phyloP scores from a whole-genome alignment of 2,888 invertebrate genomes.

The Tipula vernalis region DNA sequence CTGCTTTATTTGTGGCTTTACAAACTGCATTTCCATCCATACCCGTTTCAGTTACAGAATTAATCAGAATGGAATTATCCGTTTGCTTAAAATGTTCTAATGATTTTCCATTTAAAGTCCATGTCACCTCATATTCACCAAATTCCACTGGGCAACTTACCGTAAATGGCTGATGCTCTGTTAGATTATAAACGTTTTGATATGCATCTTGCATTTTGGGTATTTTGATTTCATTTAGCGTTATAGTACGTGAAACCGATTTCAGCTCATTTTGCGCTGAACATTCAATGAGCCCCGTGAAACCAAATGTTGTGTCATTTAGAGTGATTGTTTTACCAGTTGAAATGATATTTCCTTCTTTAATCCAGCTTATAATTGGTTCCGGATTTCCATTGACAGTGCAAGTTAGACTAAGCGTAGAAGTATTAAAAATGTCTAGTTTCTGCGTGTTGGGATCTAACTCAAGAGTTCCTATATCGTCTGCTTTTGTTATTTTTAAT shows the following conservation, averaged over 20 bases:
- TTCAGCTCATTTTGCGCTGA: background rate
- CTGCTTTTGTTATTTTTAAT: background rate
- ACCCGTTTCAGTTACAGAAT: background rate
- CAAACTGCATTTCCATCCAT: background rate
- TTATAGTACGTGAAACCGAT: background rate
- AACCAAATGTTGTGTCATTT: background rate
- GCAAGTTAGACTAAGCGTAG: background rate
- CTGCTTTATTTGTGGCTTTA: background rate
- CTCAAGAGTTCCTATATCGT: background rate
- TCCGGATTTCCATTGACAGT: background rate
- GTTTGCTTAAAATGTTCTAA: background rate
- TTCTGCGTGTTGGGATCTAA: background rate
- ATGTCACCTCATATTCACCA: background rate
- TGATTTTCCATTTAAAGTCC: background rate
- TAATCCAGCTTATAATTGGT: background rate
- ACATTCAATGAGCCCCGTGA: background rate
- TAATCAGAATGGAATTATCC: background rate
- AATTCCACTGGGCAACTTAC: background rate
- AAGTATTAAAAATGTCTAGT: background rate
- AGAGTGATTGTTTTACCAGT: background rate
- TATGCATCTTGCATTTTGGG: background rate
- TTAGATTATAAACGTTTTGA: background rate
- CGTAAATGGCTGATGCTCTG: background rate
- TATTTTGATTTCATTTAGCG: background rate
- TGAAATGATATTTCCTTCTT: background rate